Base-by-base conservation (phyloP, 1,140 invertebrate genomes). In the Palaemon carinicauda region DNA sequence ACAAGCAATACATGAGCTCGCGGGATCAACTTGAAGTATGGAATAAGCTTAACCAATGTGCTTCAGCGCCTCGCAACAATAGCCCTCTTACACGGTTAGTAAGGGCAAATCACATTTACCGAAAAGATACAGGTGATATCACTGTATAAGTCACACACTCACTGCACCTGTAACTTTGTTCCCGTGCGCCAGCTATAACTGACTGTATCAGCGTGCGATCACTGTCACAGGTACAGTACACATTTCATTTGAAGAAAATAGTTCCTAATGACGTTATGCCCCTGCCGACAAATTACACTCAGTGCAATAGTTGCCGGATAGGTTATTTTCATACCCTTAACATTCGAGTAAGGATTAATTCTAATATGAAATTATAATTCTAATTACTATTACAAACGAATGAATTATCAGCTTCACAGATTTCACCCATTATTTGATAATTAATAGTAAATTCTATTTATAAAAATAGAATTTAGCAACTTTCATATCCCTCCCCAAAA, bases 161-260 rank as follows among this genome's bases (percentile, higher is more conserved):
- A 80, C 78, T 33, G 21, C 52, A 31, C 24, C 53, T n/a, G 75
- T 78, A 52, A 50, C 24, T 24, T 33, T 15, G 52, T 79, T n/a
- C 77, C 19, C 24, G 52, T 27, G 53, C n/a, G 19, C 15, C 24
- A 50, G 52, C 29, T 54, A 79, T 10, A 29, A 79, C 77, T 54
- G 52, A 41, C 27, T 19, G 27, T n/a, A 29, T 54, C 77, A 29
- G n/a, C 21, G 31, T 19, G 21, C n/a, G 31, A 12, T 51, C 65
- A 69, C 81, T 51, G 29, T 14, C 69, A 50, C 50, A 56, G 65
- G 41, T 86, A 86, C 83, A 79, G 77, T 56, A 73, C 83, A 86
- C 83, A 86, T 86, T 86, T 86, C 83, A 86, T 86, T 86, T 86
- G 83, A 80, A 29, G 83, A 73, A 80, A 86, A 86, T 86, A 52